Percentiles rank a stretch among this genome's conserved stretches.
Conservation (phyloP, 2,888 invertebrate species). For the Thyatira batis region DNA sequence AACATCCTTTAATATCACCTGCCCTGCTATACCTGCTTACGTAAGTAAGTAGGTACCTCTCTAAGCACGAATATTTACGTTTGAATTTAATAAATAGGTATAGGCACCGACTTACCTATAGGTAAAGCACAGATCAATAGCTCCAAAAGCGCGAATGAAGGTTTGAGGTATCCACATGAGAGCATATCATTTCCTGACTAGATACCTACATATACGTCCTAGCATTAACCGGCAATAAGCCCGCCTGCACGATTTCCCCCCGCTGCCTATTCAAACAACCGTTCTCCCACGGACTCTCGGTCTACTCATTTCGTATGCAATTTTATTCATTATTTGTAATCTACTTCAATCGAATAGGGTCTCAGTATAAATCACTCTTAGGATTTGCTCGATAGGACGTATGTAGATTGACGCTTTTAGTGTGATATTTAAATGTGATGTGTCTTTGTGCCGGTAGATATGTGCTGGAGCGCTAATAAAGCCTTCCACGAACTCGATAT, state of each 20-base stretch:
- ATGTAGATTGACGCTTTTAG: slow-evolving; percentile 80
- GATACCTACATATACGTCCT: slow-evolving; percentile 34
- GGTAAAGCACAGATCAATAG: slow-evolving; percentile 44
- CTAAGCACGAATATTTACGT: neutral
- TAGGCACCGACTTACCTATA: no score
- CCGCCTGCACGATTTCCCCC: slow-evolving; percentile 39
- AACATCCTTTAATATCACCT: no score
- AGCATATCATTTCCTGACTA: slow-evolving; percentile 36
- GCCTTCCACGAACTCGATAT: slow-evolving; percentile 58
- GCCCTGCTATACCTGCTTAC: no score
- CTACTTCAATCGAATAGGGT: slow-evolving; percentile 80
- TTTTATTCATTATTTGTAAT: slow-evolving; percentile 83
- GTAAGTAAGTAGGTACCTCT: no score
- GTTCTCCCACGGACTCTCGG: slow-evolving; percentile 68
- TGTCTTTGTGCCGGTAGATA: slow-evolving; percentile 64
- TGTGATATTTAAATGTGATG: slow-evolving; percentile 76
- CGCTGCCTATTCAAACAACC: slow-evolving; percentile 66
- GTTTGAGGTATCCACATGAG: slow-evolving; percentile 41
- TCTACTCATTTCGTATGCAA: slow-evolving; percentile 81
- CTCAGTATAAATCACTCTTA: slow-evolving; percentile 80
- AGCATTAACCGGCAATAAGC: slow-evolving; percentile 71
- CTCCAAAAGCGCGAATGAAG: slow-evolving; percentile 46
- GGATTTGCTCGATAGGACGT: slow-evolving; percentile 75
- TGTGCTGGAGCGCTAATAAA: slow-evolving; percentile 68
- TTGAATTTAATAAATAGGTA: neutral